Percentiles rank a stretch among this genome's conserved stretches.
phyloP scores from a whole-genome alignment of 1,140 invertebrate species.

The Listronotus oregonensis region DNA sequence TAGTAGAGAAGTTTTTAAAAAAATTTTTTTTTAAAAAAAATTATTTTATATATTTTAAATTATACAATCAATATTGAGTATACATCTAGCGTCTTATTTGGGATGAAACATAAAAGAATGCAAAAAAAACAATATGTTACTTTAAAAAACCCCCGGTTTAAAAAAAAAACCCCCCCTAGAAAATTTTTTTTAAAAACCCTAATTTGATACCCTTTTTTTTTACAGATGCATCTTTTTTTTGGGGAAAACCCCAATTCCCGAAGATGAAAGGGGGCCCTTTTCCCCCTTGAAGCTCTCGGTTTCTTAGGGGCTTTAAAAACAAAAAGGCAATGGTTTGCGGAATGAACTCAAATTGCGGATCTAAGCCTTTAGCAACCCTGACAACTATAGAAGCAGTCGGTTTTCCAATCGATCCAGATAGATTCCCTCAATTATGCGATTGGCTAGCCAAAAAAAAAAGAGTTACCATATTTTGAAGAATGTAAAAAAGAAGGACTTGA shows the following conservation, averaged over 20 bases:
- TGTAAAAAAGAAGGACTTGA: constrained; percentile 38
- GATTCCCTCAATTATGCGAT: constrained; percentile 39
- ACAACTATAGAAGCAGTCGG: constrained; percentile 39
- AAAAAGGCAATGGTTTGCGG: constrained; percentile 61
- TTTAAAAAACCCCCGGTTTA: too few relatives aligned
- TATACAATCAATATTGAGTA: too few relatives aligned
- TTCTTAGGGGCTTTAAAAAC: constrained; percentile 60
- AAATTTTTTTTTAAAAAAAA: too few relatives aligned
- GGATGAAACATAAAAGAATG: too few relatives aligned
- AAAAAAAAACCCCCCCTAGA: too few relatives aligned
- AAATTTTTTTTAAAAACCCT: too few relatives aligned
- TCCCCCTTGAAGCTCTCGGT: constrained; percentile 59
- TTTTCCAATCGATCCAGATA: constrained; percentile 38
- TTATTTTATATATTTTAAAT: too few relatives aligned
- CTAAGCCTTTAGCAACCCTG: constrained; percentile 61
- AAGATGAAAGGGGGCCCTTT: constrained; percentile 36
- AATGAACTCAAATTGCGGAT: constrained; percentile 67
- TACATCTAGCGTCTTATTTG: too few relatives aligned
- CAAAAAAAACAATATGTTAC: too few relatives aligned
- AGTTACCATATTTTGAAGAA: constrained; percentile 45
- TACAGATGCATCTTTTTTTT: not conserved
- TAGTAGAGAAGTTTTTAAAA: too few relatives aligned
- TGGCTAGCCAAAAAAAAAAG: constrained; percentile 38
- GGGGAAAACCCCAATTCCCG: constrained; percentile 36
- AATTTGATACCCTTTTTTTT: too few relatives aligned